Base-by-base conservation (phyloP, 2,888 invertebrate species). In the Stenodema calcarata region DNA sequence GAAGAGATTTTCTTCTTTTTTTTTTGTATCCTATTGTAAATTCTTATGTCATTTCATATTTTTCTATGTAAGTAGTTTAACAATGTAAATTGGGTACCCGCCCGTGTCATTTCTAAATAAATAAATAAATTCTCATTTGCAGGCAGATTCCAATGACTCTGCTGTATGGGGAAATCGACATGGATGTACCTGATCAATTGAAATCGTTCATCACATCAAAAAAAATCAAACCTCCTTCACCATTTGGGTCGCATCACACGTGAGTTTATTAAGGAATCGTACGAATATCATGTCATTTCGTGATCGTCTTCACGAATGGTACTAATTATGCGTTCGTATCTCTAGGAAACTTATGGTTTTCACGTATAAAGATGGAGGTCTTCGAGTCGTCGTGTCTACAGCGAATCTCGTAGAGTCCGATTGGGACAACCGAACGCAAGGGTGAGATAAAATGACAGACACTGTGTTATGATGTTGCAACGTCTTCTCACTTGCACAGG, bases 401-500 rank as follows among this genome's bases (percentile, higher is more conserved):
- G 97, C 98, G 0, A 99, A 99, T 92, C 92, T 99, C 3, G 96
- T 98, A 89, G 93, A 94, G 30, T 95, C 95, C 88, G 99, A 99
- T 91, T 99, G 99, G 99, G 94, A 96, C 90, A 96, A 98, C 91
- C 94, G 98, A 89, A 97, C 98, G 0, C 98, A 99, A 91, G 98
- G 98, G 94, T 96, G 30, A 81, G 75, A 7, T 35, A 35, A 35
- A 7, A 7, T 7, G 35, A 35, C 4, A 35, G 7, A 2, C 35
- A 7, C 7, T 35, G 35, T 35, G 35, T 35, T 4, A 35, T 35
- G 35, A 35, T 35, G 2, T 35, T 35, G 7, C 73, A 73, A 12
- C 30, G 44, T 16, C 16, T 35, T 35, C 73, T 73, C 16, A 4
- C 7, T 27, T 30, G 73, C 62, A 18, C 27, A 23, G 18, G 2